Evolutionary conservation across 2,888 invertebrate genomes (phyloP), one percentile per base, ranked within the genome.

Genomic region (Cheilosia soror): DNA sequence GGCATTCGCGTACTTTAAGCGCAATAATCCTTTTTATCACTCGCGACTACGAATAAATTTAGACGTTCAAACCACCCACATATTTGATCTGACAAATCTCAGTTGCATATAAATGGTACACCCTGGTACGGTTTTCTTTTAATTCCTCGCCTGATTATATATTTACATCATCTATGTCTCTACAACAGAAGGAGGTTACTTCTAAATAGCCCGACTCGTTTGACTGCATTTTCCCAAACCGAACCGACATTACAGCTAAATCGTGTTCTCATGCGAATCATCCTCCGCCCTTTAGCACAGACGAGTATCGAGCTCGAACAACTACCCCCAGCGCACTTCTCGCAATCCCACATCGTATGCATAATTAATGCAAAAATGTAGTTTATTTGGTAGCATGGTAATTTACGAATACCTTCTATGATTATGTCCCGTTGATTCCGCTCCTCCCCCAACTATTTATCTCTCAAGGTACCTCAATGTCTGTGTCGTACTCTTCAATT

Each of bases 401-500:
- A 69, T 73, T 71, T 63, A 62, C 82, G 62, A 72, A 72, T 83
- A 57, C 66, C 53, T 51, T 11, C 29, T 5, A 51, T 4, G 62
- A 9, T 47, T 69, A 65, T 65, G n/a, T 44, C 25, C 44, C 33
- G 62, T 65, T 69, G 63, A 40, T 66, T 47, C 29, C 9, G 47
- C 33, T 11, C 42, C 4, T 31, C 25, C 11, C 5, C 31, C 42
- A 62, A 27, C 33, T 27, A 31, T 20, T 11, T 25, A 20, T 42
- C 27, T 69, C 51, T 55, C 69, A 53, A 53, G 47, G 20, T 29
- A 55, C 72, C 66, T 62, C 53, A 44, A 68, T 69, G 42, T 51
- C 68, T 68, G 66, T 78, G 68, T 57, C 80, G 71, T 72, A 37
- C 62, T 72, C 85, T 76, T 85, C 85, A 85, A 85, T 85, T 85